Percentiles rank a stretch among this genome's conserved stretches.
These are phyloP conservation scores for Trichomycterus rosablanca DNA, from an alignment of 2,113 vertebrate species.

Conservation along the genomic window DNA sequence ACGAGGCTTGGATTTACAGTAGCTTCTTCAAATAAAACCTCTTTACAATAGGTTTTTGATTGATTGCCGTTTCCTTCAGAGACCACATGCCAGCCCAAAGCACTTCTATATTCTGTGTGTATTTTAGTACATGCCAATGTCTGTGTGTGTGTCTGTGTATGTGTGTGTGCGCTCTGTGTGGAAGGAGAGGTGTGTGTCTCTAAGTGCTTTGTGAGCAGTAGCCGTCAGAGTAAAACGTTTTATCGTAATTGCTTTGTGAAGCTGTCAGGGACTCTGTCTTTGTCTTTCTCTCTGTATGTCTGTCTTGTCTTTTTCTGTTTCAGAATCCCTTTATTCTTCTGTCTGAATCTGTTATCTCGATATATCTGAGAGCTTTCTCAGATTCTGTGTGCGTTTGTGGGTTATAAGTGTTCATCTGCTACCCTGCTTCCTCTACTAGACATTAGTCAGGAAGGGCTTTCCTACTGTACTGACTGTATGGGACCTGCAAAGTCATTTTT, in stretches of 20 bases:
- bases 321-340: neutral
- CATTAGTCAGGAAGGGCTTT: too few relatives aligned
- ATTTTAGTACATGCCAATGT: slow-evolving; percentile 32
- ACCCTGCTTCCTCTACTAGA: too few relatives aligned
- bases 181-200: slow-evolving; percentile 36
- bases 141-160: slow-evolving; percentile 25
- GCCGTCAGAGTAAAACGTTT: slow-evolving; percentile 32
- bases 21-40: too few relatives aligned
- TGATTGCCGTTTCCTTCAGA: slow-evolving; percentile 17
- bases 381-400: neutral
- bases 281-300: slow-evolving; percentile 1
- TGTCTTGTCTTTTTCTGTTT: neutral
- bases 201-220: slow-evolving; percentile 35
- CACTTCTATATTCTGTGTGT: slow-evolving; percentile 10
- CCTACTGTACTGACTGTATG: too few relatives aligned
- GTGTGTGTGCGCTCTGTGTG: slow-evolving; percentile 32
- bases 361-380: neutral
- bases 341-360: neutral
- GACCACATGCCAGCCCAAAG: slow-evolving; percentile 15
- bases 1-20: too few relatives aligned
- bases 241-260: slow-evolving; percentile 37
- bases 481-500: too few relatives aligned
- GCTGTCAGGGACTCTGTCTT: slow-evolving; percentile 16
- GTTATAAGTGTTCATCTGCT: neutral
- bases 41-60: neutral